Evolutionary conservation across 2,888 invertebrate species (phyloP).

Genomic region (Caenorhabditis wallacei): DNA sequence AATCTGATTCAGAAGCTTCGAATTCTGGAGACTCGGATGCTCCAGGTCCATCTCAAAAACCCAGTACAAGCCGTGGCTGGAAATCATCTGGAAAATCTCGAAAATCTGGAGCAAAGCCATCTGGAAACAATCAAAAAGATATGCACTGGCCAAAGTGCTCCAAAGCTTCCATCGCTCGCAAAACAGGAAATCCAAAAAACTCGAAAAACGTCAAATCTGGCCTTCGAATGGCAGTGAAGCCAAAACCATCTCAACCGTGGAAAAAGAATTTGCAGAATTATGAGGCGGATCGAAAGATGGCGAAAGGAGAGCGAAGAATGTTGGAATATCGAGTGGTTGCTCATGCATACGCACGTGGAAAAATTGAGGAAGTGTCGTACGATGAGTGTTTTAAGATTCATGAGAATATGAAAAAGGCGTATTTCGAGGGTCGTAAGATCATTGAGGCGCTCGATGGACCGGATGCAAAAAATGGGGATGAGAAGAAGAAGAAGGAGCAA

Average conservation of each 20-base stretch:
- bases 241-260: constrained; percentile 63
- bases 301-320: constrained; percentile 64
- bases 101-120: not conserved
- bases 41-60: constrained; percentile 13
- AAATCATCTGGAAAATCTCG: not conserved
- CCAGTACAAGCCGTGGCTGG: not conserved
- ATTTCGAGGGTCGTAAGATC: constrained; percentile 52
- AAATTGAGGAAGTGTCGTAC: constrained; percentile 55
- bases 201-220: constrained; percentile 32
- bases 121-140: not conserved
- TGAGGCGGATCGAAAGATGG: constrained; percentile 55
- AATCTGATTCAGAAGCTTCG: constrained; percentile 17
- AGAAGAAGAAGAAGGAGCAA: not conserved
- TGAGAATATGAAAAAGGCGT: constrained; percentile 62
- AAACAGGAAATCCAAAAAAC: constrained; percentile 47
- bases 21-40: not conserved
- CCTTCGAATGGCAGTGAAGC: constrained; percentile 45
- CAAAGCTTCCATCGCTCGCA: constrained; percentile 49
- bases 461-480: not conserved
- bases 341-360: constrained; percentile 41
- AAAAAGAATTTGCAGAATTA: constrained; percentile 54
- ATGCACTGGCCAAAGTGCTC: constrained; percentile 61
- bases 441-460: constrained; percentile 41
- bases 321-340: constrained; percentile 52
- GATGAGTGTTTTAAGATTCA: constrained; percentile 62